These are phyloP conservation scores for Tetranychus cinnabarinus DNA, from an alignment of 1,140 invertebrate genomes.

Conservation along the genomic window DNA sequence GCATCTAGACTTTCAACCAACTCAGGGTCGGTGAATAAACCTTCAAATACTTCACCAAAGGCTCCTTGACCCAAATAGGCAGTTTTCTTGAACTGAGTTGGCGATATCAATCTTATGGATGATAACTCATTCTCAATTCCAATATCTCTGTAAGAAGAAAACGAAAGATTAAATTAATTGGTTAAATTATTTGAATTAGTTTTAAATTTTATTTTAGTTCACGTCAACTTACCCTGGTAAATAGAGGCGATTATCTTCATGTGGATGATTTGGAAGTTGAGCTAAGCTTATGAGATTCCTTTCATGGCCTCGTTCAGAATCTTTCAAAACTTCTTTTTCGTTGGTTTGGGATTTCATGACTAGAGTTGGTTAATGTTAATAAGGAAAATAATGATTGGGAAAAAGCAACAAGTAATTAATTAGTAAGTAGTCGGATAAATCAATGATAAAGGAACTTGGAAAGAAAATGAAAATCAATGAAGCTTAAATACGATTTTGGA, in stretches of 20 bases:
- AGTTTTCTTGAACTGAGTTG: not conserved
- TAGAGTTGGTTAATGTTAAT: not conserved
- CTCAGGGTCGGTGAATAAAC: not conserved
- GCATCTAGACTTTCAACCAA: not conserved
- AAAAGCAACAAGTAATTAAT: not conserved
- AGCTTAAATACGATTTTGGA: too few species aligned
- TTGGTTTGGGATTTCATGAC: not conserved
- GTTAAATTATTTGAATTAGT: not conserved
- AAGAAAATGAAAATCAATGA: too few species aligned
- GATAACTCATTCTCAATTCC: not conserved
- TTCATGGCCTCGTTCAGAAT: not conserved
- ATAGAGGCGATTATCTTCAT: conserved; percentile 3
- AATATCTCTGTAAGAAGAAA: not conserved
- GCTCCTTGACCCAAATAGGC: not conserved
- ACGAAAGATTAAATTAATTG: not conserved
- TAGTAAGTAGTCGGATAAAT: not conserved
- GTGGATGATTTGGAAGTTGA: conserved; percentile 5
- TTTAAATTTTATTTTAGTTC: not conserved
- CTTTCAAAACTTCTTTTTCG: not conserved
- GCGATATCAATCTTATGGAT: not conserved
- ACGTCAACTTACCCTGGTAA: not conserved
- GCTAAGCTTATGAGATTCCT: not conserved
- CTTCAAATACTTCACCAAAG: not conserved
- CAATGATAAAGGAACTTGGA: too few species aligned
- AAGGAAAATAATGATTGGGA: not conserved